A percentile compares a stretch with the other conserved stretches of the same genome.
These are phyloP conservation scores for Criorhina ranunculi DNA, from an alignment of 2,888 invertebrate genomes.

Conservation along the genomic window DNA sequence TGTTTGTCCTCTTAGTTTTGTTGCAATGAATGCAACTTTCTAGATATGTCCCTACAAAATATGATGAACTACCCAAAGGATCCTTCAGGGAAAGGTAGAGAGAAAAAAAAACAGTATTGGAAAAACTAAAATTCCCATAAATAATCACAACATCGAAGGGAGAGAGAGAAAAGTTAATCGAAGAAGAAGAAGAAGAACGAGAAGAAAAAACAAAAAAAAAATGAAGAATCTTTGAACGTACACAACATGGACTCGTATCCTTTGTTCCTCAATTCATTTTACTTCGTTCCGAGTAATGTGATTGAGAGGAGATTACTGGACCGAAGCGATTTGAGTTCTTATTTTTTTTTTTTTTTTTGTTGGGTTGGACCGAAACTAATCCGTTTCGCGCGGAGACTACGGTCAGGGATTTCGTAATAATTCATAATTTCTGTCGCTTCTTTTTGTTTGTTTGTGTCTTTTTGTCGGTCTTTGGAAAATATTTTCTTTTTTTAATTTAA, in stretches of 20 bases:
- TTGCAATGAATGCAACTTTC: slow-evolving; percentile 58
- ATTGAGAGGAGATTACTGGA: slow-evolving; percentile 75
- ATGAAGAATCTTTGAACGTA: slow-evolving; percentile 64
- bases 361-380: slow-evolving; percentile 73
- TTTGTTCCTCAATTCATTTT: slow-evolving; percentile 74
- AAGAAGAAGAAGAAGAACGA: not conserved
- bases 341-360: slow-evolving; percentile 33
- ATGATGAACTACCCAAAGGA: slow-evolving; percentile 74
- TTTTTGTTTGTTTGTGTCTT: slow-evolving; percentile 63
- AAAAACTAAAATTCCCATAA: slow-evolving; percentile 75
- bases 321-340: slow-evolving; percentile 60
- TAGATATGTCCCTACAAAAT: slow-evolving; percentile 62
- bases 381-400: slow-evolving; percentile 68
- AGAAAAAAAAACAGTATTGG: slow-evolving; percentile 44
- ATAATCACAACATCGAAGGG: slow-evolving; percentile 65
- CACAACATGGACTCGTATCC: slow-evolving; percentile 53
- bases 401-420: slow-evolving; percentile 74
- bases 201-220: slow-evolving; percentile 40
- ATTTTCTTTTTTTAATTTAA: slow-evolving; percentile 54
- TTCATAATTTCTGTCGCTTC: slow-evolving; percentile 75
- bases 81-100: slow-evolving; percentile 32
- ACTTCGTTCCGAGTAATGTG: slow-evolving; percentile 74
- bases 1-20: slow-evolving; percentile 44
- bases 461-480: slow-evolving; percentile 70
- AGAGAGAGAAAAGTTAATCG: slow-evolving; percentile 62